Base-by-base conservation (phyloP, 37 sponge, comb jelly and placozoan species). In the Ephydatia muelleri region DNA sequence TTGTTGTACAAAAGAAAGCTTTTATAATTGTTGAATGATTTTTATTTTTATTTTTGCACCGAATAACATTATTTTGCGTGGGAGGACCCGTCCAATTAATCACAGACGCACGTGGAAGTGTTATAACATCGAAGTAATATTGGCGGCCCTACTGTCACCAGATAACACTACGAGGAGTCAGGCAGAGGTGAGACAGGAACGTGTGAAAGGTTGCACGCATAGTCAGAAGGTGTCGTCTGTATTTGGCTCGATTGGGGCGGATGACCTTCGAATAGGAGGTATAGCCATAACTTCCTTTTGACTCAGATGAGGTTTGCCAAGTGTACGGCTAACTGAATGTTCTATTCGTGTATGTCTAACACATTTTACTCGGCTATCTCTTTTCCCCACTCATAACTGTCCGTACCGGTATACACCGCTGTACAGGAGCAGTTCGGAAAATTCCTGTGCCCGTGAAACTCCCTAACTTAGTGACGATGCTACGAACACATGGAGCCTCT, bases 151-250 rank as follows among this genome's bases (percentile, higher is more conserved):
- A 11, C 68, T 94, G 33, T 88, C 89, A 27, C 68, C 77, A 11
- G 87, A 94, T 82, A 90, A 90, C 67, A 86, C 87, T 33, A 90
- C 85, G 26, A 87, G 94, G 47, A 76, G 48, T 32, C 73, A 80
- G 26, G 94, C 94, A 11, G 94, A 94, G 94, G 94, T 94, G 30
- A 67, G 73, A 38, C 34, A 67, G 16, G 57, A 21, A 57, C 57
- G 57, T 19, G 34, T n/a, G 0, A 38, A 34, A 29, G 34, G 86
- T 64, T 3, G 3, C 79, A 38, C 43, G 79, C 19, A n/a, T n/a
- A n/a, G n/a, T n/a, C n/a, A n/a, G n/a, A n/a, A n/a, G n/a, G n/a
- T n/a, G n/a, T n/a, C 26, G 25, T 43, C 43, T 43, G 43, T 43
- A 43, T 43, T 57, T 13, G 16, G 57, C 16, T 11, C 57, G 16